Evolutionary conservation across 2,797 vertebrate genomes (phyloP).

Genomic region (Molossus alvarezi): DNA sequence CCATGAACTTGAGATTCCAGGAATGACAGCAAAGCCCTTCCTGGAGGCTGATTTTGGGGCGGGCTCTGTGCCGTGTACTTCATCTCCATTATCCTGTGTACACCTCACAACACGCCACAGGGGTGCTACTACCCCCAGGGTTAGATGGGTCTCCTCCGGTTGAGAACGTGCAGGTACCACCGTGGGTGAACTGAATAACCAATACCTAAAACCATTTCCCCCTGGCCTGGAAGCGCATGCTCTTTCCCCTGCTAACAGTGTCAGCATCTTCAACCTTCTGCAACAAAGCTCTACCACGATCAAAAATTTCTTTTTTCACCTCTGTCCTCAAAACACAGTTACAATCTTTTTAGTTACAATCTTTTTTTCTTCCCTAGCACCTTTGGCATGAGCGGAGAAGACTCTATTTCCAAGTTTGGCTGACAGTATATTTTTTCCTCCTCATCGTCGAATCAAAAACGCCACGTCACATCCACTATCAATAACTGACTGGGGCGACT

Average conservation of each 20-base stretch:
- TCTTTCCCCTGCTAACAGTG: not conserved
- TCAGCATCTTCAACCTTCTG: not conserved
- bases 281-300: not conserved
- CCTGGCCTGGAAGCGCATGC: not conserved
- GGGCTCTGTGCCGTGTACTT: not conserved
- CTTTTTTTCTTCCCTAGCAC: not conserved
- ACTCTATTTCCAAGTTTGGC: not conserved
- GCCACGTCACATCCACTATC: not conserved
- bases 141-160: not conserved
- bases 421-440: not conserved
- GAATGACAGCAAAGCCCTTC: not conserved
- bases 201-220: not conserved
- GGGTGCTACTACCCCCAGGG: fast-evolving
- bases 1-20: not conserved
- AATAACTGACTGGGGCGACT: fast-evolving
- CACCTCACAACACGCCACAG: fast-evolving
- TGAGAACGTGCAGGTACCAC: not conserved
- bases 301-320: not conserved
- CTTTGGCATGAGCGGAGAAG: not conserved
- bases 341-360: not conserved
- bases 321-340: not conserved
- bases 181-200: not conserved
- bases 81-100: fast-evolving
- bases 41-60: not conserved
- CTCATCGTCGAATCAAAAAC: constrained; percentile 17